Evolutionary conservation across 2,888 invertebrate species (phyloP), one percentile per base, ranked within the genome.

Genomic region (Diplazon laetatorius): DNA sequence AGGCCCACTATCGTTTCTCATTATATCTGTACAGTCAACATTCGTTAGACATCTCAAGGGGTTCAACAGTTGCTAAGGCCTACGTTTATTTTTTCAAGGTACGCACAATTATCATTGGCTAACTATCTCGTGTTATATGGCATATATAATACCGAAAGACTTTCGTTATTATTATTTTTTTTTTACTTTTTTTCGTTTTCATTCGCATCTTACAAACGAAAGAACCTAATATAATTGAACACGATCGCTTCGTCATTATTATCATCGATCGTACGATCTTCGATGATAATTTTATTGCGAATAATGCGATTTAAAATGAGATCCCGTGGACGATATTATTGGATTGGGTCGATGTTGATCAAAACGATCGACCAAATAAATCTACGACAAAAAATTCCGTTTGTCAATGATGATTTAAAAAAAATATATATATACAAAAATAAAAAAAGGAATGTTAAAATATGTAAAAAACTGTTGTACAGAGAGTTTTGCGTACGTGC

Each of bases 21-120:
- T 80, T 74, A 39, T 77, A 50, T 82, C 80, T 83, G 81, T 82
- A 86, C 80, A 84, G 55, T 84, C 77, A 85, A 87, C 85, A 82
- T 86, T 84, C 83, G n/a, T 85, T 86, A 88, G 83, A 89, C 80
- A 86, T 85, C 79, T 87, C 80, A 86, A 83, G 82, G 83, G 85
- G 83, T 87, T 30, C 85, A 85, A 86, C 85, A 84, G 79, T 83
- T 84, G 82, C 88, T 87, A 89, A 88, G 87, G 88, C 88, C 88
- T 89, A 88, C 82, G 82, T 68, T 83, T 85, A 68, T 75, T 39
- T 60, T 72, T 1, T 63, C 63, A 72, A 87, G 86, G 86, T 88
- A 88, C 88, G 84, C 84, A 83, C 79, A 83, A 77, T 82, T 57
- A 80, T 65, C 76, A 80, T 80, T 70, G 66, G 55, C 69, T 75